Percentiles rank a stretch among this genome's conserved stretches.
These are phyloP conservation scores for Xiphophorus hellerii DNA, from an alignment of 2,113 vertebrate species.

Conservation along the genomic window DNA sequence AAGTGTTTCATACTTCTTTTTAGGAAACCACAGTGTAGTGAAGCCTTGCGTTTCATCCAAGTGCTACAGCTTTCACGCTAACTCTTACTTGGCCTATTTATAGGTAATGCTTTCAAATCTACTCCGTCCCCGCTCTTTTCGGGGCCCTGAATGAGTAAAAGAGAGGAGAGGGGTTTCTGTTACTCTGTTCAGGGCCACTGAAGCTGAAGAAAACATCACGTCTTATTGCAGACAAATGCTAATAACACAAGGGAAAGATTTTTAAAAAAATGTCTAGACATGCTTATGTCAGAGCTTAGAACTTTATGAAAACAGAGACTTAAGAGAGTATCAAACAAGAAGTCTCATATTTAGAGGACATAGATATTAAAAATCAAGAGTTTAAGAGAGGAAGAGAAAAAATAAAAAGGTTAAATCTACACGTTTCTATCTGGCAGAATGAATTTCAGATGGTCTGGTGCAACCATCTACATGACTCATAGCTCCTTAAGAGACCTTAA, in stretches of 20 bases:
- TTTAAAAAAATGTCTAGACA: slow-evolving; percentile 20
- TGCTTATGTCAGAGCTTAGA: slow-evolving; percentile 2
- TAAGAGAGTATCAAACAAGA: not conserved
- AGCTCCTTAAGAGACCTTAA: not conserved
- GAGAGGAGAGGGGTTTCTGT: slow-evolving; percentile 44
- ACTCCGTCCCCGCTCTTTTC: slow-evolving; percentile 16
- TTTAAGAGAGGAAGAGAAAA: too few relatives aligned
- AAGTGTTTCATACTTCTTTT: slow-evolving; percentile 54
- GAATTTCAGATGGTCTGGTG: not conserved
- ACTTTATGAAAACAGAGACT: not conserved
- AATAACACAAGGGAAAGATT: slow-evolving; percentile 39
- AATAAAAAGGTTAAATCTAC: too few relatives aligned
- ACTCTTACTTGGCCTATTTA: slow-evolving; percentile 36
- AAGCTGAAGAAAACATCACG: slow-evolving; percentile 50
- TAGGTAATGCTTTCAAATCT: slow-evolving; percentile 23
- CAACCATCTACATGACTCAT: not conserved
- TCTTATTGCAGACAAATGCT: slow-evolving; percentile 47
- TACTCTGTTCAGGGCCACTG: slow-evolving; percentile 49
- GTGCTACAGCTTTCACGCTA: slow-evolving; percentile 31
- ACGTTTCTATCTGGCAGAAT: not conserved
- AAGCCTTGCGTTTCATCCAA: slow-evolving; percentile 8
- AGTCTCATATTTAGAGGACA: too few relatives aligned
- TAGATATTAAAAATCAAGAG: too few relatives aligned
- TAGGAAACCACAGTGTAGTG: slow-evolving; percentile 28
- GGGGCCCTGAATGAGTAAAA: slow-evolving; percentile 9